Evolutionary conservation across 2,797 vertebrate genomes (phyloP).

Genomic region (Sebastes matsubarae): DNA sequence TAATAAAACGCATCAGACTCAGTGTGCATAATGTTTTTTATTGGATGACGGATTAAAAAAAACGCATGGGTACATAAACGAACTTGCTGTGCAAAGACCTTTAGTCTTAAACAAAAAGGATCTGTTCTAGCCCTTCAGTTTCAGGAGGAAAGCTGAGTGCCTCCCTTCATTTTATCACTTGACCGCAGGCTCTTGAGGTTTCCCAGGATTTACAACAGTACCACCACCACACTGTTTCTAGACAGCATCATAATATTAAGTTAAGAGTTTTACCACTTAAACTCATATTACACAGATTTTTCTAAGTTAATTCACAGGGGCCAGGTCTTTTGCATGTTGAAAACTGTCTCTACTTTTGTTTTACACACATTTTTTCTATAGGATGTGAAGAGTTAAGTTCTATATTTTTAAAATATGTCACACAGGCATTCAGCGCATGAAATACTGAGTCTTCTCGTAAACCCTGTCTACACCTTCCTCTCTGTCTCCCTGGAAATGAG

Average conservation of each 20-base stretch:
- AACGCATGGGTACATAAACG: neutral
- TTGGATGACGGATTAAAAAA: neutral
- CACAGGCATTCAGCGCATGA: conserved; percentile 21
- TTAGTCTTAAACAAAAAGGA: neutral
- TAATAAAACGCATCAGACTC: neutral
- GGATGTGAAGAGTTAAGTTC: neutral
- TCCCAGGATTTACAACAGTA: neutral
- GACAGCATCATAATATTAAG: neutral
- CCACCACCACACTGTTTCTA: neutral
- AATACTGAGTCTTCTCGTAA: conserved; percentile 27
- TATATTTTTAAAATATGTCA: neutral
- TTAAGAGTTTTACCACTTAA: neutral
- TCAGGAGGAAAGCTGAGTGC: neutral
- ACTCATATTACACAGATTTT: neutral
- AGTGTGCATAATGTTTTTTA: neutral
- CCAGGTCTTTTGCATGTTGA: neutral
- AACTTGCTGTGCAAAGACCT: neutral
- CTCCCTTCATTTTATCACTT: neutral
- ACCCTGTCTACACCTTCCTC: conserved; percentile 6
- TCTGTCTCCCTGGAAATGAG: conserved; percentile 6
- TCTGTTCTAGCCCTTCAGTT: neutral
- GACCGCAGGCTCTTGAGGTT: neutral
- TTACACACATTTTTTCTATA: neutral
- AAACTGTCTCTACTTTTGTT: neutral
- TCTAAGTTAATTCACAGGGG: neutral